phyloP scores from a whole-genome alignment of 2,888 invertebrate genomes.

The Cyaniris semiargus region DNA sequence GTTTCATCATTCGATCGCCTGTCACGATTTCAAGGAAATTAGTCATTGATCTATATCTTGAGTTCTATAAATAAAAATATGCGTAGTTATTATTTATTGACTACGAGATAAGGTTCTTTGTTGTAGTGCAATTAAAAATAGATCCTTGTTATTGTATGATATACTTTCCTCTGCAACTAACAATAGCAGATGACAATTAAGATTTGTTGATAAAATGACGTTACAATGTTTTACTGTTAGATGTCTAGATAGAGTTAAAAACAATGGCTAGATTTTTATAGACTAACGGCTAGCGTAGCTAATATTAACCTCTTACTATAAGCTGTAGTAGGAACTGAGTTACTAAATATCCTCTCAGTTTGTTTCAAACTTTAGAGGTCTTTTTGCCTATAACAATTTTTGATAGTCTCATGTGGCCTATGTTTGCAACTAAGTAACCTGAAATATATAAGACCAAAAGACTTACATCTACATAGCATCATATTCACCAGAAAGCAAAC shows the following conservation, averaged over 20 bases:
- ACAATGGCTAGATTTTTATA: slow-evolving; percentile 2
- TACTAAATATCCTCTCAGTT: too few relatives aligned
- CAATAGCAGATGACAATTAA: background rate
- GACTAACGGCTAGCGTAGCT: background rate
- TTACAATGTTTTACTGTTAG: background rate
- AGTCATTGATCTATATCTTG: background rate
- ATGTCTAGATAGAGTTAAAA: background rate
- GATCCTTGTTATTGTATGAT: background rate
- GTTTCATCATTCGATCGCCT: too few relatives aligned
- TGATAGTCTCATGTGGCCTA: too few relatives aligned
- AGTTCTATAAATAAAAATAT: background rate
- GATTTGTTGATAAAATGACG: slow-evolving; percentile 4
- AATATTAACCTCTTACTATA: too few relatives aligned
- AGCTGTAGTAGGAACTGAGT: too few relatives aligned
- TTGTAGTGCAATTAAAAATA: background rate
- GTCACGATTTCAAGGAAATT: background rate
- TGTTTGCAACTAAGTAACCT: too few relatives aligned
- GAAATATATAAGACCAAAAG: too few relatives aligned
- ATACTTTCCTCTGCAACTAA: background rate
- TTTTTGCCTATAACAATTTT: too few relatives aligned
- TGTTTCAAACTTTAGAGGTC: too few relatives aligned
- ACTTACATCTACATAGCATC: too few relatives aligned
- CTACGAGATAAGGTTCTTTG: background rate
- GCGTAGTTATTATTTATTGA: background rate
- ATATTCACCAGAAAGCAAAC: too few relatives aligned